phyloP scores from a whole-genome alignment of 2,797 vertebrate species.

The Sebastes wilsoni region DNA sequence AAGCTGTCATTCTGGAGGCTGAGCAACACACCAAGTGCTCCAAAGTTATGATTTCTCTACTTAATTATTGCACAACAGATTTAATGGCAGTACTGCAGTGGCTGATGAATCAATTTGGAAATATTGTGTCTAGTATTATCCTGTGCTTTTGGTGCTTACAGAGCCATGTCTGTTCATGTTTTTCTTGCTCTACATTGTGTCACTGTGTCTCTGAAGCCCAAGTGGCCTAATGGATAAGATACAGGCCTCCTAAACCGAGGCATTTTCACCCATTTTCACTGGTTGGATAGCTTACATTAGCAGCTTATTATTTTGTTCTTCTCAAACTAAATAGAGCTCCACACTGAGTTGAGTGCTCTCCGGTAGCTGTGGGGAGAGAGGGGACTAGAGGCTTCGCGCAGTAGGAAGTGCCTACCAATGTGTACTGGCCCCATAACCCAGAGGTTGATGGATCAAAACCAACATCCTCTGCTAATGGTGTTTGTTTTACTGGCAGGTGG shows the following conservation, averaged over 20 bases:
- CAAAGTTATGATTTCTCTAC: not conserved
- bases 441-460: not conserved
- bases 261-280: not conserved
- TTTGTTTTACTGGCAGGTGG: not conserved
- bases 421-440: not conserved
- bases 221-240: conserved; percentile 72
- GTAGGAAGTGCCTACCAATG: too few relatives aligned
- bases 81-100: not conserved
- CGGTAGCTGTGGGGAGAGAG: not conserved
- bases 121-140: not conserved
- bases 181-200: not conserved
- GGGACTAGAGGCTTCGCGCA: not conserved
- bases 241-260: not conserved
- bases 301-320: not conserved
- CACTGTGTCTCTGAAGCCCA: not conserved
- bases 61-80: not conserved
- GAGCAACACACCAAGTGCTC: not conserved
- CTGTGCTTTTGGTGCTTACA: not conserved
- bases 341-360: not conserved
- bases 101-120: not conserved
- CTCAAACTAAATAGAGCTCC: too few relatives aligned
- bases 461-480: not conserved
- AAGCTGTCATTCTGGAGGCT: not conserved
- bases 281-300: not conserved
- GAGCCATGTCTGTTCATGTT: not conserved